Conservation (phyloP, 2,113 vertebrate species). For the Xenus cinereus region DNA sequence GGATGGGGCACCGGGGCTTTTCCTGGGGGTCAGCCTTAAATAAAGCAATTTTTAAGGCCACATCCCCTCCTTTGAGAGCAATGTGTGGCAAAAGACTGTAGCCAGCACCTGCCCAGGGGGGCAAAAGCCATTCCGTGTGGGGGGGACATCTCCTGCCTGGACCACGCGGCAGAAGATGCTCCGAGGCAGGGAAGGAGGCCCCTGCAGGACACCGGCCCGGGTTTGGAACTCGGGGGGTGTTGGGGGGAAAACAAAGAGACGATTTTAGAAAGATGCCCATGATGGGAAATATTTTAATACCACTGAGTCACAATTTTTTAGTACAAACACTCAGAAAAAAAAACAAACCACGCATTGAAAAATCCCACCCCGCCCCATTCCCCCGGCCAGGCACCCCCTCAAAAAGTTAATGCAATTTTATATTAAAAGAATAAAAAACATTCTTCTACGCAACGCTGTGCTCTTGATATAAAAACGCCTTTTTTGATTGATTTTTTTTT, state of each 20-base stretch:
- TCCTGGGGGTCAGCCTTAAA: background rate
- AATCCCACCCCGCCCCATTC: background rate
- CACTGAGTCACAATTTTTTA: background rate
- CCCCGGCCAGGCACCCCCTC: background rate
- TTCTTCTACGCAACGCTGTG: background rate
- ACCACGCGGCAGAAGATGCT: background rate
- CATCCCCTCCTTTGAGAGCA: background rate
- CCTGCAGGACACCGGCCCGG: background rate
- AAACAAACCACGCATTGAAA: background rate
- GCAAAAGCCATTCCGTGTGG: fast-evolving
- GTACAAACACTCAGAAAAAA: conserved; percentile 7
- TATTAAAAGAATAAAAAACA: background rate
- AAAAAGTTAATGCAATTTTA: background rate
- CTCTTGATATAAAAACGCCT: background rate
- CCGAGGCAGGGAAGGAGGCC: background rate
- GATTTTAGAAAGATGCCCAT: background rate
- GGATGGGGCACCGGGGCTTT: background rate
- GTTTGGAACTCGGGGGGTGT: background rate
- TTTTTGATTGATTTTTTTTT: background rate
- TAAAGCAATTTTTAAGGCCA: background rate
- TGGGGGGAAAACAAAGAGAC: background rate
- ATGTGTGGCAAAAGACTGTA: fast-evolving
- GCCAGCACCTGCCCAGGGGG: background rate
- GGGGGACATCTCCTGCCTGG: background rate
- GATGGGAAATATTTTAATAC: conserved; percentile 43